Percentiles rank a stretch among this genome's conserved stretches.
Conservation (phyloP, 2,888 invertebrate species). For the Meiosimyza decipiens region DNA sequence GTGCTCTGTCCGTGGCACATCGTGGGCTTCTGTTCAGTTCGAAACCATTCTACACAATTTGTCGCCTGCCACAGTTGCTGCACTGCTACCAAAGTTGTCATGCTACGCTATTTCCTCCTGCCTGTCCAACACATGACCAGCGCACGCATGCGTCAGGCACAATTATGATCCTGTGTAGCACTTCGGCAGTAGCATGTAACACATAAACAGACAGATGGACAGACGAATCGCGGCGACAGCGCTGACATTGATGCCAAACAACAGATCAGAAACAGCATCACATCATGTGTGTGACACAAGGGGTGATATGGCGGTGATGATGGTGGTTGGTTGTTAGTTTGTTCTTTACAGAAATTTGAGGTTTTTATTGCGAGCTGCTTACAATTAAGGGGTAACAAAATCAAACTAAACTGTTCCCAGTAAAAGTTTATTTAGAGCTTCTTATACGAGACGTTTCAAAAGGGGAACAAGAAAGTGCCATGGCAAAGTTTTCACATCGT, state of each 20-base stretch:
- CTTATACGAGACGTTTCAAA: too few relatives aligned
- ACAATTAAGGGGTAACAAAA: too few relatives aligned
- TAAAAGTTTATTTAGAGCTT: too few relatives aligned
- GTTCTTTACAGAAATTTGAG: too few relatives aligned
- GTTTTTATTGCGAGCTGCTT: too few relatives aligned
- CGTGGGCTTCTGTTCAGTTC: conserved; percentile 60
- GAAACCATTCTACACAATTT: conserved; percentile 59
- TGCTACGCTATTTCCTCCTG: conserved; percentile 37
- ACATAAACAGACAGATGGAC: conserved; percentile 25
- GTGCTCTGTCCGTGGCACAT: conserved; percentile 64
- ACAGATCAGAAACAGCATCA: conserved; percentile 13
- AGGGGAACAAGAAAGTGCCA: too few relatives aligned
- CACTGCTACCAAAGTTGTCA: conserved; percentile 45
- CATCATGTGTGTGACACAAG: too few relatives aligned
- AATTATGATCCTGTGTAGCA: conserved; percentile 29
- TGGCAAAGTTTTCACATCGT: too few relatives aligned
- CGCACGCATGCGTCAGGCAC: conserved; percentile 52
- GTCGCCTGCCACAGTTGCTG: neutral
- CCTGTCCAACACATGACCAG: neutral
- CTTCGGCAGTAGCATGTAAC: neutral
- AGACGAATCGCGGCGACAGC: neutral
- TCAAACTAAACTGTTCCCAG: too few relatives aligned
- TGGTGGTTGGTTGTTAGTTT: too few relatives aligned
- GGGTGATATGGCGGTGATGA: too few relatives aligned
- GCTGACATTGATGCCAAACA: conserved; percentile 21